Base-by-base conservation (phyloP, 2,113 vertebrate species). In the Chaetodon auriga region DNA sequence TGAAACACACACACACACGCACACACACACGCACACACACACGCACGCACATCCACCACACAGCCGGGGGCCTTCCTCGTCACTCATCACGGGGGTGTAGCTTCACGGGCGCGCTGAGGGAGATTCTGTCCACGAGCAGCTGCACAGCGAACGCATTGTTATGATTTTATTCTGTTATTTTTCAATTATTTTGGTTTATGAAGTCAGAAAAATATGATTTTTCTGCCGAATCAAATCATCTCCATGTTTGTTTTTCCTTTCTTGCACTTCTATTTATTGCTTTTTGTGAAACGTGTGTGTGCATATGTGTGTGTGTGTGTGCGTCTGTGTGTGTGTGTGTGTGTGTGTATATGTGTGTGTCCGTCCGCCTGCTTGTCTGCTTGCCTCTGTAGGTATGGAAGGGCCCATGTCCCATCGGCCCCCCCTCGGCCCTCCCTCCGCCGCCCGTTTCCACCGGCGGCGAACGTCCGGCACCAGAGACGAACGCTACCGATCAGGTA, bases 401-500 rank as follows among this genome's bases (percentile, higher is more conserved):
- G 96, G 96, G 77, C 97, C 97, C 9, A 93, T 99, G 91, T 97
- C 97, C 63, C 98, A 97, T 63, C 95, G 98, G 83, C 96, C 96
- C 35, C 97, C 97, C 0, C 96, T 98, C 65, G 97, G 96, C 70
- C 98, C 98, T 25, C 97, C 98, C 6, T 96, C 97, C 43, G 94
- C 94, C 0, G 98, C 98, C 58, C 97, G 98, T 10, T 99, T 99
- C 87, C 98, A 99, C 92, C 97, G 98, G 3, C 96, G 98, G 83
- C 96, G 98, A 86, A 98, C 98, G 60, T 99, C 98, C 62, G 98
- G 98, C 90, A 99, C 98, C 35, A 96, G 98, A 88, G 98, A 99
- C 89, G 98, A 99, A 58, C 98, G 98, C 89, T 99, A 99, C 89
- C 92, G 98, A 89, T 99, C 98, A 68, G 98, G 98, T 99, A 89